Percentiles rank a stretch among this genome's conserved stretches.
These are phyloP conservation scores for Puma concolor DNA, from an alignment of 2,113 vertebrate species.

Conservation along the genomic window DNA sequence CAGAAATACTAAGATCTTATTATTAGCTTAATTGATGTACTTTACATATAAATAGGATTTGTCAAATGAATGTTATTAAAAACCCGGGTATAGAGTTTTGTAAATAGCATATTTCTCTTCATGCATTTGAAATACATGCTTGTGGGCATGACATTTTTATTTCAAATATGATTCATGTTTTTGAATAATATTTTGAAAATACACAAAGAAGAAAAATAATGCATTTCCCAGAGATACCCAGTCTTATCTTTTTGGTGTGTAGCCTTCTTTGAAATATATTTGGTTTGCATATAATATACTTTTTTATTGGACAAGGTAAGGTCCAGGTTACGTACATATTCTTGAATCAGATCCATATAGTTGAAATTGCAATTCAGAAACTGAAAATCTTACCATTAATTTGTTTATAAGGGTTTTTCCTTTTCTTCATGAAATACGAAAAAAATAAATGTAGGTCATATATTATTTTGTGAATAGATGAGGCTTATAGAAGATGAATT, in stretches of 20 bases:
- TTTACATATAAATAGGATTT: constrained; percentile 6
- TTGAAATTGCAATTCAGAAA: constrained; percentile 28
- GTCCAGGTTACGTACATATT: not conserved
- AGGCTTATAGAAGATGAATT: not conserved
- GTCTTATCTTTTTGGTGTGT: not conserved
- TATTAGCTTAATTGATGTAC: constrained; percentile 19
- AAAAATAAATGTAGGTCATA: not conserved
- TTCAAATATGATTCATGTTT: constrained; percentile 11
- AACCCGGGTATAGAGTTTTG: not conserved
- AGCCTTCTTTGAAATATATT: not conserved
- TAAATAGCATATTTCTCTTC: not conserved
- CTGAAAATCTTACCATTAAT: not conserved
- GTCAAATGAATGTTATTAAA: not conserved
- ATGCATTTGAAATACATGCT: constrained; percentile 18
- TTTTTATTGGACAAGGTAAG: constrained; percentile 17
- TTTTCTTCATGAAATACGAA: not conserved
- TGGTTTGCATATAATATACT: not conserved
- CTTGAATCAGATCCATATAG: not conserved
- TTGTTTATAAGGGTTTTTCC: not conserved
- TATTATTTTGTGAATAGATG: constrained; percentile 39
- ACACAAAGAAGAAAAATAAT: not conserved
- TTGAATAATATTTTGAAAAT: constrained; percentile 51
- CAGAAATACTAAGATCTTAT: not conserved
- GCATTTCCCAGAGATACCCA: not conserved
- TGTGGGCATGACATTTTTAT: constrained; percentile 3